Conservation (phyloP, 2,113 vertebrate genomes). For the Prinia subflava region DNA sequence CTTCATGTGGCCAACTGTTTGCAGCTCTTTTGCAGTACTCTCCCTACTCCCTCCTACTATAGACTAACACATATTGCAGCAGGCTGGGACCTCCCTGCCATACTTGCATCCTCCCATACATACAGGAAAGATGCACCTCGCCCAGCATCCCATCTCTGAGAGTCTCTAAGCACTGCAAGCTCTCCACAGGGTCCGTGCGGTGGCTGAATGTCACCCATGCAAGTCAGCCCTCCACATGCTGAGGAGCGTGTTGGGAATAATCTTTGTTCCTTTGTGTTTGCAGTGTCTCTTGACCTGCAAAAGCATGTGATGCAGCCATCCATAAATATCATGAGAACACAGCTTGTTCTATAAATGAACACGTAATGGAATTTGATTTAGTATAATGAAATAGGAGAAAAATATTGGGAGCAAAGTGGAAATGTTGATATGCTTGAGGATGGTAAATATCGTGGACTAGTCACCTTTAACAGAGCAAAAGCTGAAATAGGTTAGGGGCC, state of each 20-base stretch:
- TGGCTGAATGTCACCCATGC: background rate
- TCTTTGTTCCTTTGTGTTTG: background rate
- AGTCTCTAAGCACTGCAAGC: background rate
- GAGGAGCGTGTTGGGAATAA: rapidly evolving
- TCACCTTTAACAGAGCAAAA: background rate
- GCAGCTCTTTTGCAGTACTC: background rate
- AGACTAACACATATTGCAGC: background rate
- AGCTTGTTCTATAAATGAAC: constrained; percentile 11
- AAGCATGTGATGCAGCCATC: background rate
- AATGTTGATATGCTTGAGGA: background rate
- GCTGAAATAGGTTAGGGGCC: background rate
- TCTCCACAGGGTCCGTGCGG: background rate
- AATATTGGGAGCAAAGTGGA: background rate
- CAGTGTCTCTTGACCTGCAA: background rate
- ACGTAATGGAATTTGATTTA: background rate
- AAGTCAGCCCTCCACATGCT: rapidly evolving
- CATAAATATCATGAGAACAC: background rate
- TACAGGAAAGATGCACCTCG: background rate
- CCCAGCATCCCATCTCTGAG: background rate
- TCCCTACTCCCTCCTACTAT: rapidly evolving
- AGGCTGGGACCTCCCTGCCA: background rate
- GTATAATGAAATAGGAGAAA: background rate
- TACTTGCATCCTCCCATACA: background rate
- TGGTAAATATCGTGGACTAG: background rate
- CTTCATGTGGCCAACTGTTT: background rate